Conservation (phyloP, 2,888 invertebrate species). For the Urechis unicinctus region DNA sequence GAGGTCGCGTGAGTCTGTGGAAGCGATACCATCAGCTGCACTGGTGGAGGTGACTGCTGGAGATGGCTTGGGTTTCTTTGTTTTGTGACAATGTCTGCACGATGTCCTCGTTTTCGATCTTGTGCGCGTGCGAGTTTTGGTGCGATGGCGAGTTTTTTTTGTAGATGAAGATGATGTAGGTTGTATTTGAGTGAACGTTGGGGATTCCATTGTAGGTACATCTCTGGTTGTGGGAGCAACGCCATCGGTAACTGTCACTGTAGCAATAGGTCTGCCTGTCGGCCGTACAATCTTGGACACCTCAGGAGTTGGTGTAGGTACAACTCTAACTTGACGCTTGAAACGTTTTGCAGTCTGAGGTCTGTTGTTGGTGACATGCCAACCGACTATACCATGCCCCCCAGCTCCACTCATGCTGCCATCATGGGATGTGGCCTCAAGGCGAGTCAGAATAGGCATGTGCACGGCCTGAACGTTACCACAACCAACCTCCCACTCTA, state of each 20-base stretch:
- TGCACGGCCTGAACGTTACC: constrained; percentile 65
- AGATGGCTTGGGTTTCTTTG: constrained; percentile 6
- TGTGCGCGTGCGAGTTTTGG: constrained; percentile 16
- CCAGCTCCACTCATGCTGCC: constrained; percentile 67
- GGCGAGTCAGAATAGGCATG: constrained; percentile 60
- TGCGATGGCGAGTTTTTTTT: constrained; percentile 19
- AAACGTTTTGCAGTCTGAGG: constrained; percentile 47
- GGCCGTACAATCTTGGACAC: constrained; percentile 36
- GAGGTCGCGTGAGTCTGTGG: too few species aligned
- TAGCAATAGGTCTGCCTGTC: constrained; percentile 28
- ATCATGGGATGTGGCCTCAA: constrained; percentile 65
- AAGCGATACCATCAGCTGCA: too few species aligned
- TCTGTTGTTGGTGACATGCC: constrained; percentile 60
- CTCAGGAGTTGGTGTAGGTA: constrained; percentile 31
- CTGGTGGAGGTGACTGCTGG: constrained; percentile 8
- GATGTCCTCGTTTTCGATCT: too few species aligned
- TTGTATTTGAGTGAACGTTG: constrained; percentile 31
- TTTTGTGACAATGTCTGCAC: constrained; percentile 12
- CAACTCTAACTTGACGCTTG: constrained; percentile 35
- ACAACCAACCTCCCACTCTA: constrained; percentile 65
- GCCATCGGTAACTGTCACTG: constrained; percentile 24
- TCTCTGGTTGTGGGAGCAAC: constrained; percentile 35
- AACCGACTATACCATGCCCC: constrained; percentile 65
- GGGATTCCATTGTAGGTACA: constrained; percentile 48
- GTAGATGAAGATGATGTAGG: constrained; percentile 13